Conservation (phyloP, 2,888 invertebrate genomes). For the Unio pictorum region DNA sequence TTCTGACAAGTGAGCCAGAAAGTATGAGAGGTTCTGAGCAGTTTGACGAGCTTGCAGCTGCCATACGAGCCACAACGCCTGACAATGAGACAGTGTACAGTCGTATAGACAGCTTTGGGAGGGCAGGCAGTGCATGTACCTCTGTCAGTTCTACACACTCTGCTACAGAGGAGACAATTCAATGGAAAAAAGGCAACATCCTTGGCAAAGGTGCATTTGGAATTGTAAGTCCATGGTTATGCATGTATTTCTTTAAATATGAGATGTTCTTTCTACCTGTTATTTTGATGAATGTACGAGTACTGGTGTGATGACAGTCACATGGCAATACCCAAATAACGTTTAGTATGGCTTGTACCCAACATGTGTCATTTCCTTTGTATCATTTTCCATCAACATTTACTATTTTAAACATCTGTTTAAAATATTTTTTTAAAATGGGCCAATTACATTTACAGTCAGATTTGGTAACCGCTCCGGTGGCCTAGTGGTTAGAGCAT, state of each 20-base stretch:
- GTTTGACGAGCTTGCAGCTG: constrained; percentile 28
- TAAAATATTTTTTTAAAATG: too few species aligned
- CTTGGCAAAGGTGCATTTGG: constrained; percentile 71
- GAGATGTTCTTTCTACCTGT: not conserved
- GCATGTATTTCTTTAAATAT: constrained; percentile 42
- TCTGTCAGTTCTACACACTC: constrained; percentile 43
- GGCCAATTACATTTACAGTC: too few species aligned
- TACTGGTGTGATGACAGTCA: too few species aligned
- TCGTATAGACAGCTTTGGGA: constrained; percentile 24
- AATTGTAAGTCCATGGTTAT: constrained; percentile 51
- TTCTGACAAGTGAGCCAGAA: too few species aligned
- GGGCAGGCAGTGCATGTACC: constrained; percentile 59
- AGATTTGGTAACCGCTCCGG: too few species aligned
- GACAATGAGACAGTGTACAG: constrained; percentile 14
- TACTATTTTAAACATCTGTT: too few species aligned
- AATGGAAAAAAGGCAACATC: constrained; percentile 71
- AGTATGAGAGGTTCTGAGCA: not conserved
- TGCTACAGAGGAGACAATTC: constrained; percentile 60
- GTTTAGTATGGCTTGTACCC: too few species aligned
- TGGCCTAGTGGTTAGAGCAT: too few species aligned
- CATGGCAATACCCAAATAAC: not conserved
- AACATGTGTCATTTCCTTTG: too few species aligned
- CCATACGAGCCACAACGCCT: constrained; percentile 21
- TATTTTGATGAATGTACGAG: too few species aligned
- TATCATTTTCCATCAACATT: too few species aligned